Evolutionary conservation across 1,140 invertebrate species (phyloP).

Genomic region (Calliphora vicina): DNA sequence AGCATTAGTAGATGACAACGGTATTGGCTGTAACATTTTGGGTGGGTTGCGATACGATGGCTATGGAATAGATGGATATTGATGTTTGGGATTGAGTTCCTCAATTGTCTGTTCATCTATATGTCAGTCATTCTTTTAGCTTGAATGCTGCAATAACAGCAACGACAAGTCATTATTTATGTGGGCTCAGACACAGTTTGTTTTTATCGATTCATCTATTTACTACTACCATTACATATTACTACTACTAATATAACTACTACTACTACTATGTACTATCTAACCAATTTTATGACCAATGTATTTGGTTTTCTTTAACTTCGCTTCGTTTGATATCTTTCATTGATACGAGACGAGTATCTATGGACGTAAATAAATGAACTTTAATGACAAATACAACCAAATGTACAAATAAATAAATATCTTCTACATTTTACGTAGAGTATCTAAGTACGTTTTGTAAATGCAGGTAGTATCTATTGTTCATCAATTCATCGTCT

Average conservation of each 20-base stretch:
- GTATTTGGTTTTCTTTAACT: not conserved
- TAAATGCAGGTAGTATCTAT: too few relatives aligned
- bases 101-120: not conserved
- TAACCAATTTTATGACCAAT: not conserved
- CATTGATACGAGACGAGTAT: too few relatives aligned
- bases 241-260: too few relatives aligned
- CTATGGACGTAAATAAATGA: too few relatives aligned
- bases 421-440: too few relatives aligned
- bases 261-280: not conserved
- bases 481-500: too few relatives aligned
- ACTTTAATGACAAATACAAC: too few relatives aligned
- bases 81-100: not conserved
- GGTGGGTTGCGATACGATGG: not conserved
- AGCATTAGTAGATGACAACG: not conserved
- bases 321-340: not conserved
- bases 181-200: not conserved
- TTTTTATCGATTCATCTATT: not conserved
- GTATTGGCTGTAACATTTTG: not conserved
- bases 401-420: too few relatives aligned
- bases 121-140: not conserved
- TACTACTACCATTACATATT: not conserved
- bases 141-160: not conserved
- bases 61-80: not conserved
- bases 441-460: too few relatives aligned
- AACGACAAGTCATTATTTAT: not conserved